A percentile compares a stretch with the other conserved stretches of the same genome.
Evolutionary conservation across 53 echinoderm and acorn worm species (phyloP).

Genomic region (Paracentrotus lividus): DNA sequence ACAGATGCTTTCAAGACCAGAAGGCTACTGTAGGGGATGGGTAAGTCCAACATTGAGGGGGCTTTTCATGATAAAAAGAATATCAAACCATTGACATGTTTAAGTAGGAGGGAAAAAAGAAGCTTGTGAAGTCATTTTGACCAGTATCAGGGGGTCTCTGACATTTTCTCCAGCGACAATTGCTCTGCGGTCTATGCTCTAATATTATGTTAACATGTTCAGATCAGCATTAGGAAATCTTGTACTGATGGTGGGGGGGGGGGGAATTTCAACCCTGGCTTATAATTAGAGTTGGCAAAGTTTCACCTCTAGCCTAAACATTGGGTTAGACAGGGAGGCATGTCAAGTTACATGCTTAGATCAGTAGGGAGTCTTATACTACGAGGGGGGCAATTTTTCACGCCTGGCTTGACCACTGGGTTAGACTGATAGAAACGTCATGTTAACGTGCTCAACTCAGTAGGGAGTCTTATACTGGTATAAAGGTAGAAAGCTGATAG

Average conservation of each 20-base stretch:
- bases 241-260: too few species aligned
- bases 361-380: neutral
- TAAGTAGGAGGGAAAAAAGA: too few species aligned
- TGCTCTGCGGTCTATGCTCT: too few species aligned
- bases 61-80: neutral
- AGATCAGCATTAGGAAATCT: too few species aligned
- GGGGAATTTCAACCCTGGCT: too few species aligned
- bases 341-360: conserved; percentile 1
- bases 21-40: conserved; percentile 50
- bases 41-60: conserved; percentile 12
- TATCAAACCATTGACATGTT: too few species aligned
- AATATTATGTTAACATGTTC: too few species aligned
- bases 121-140: too few species aligned
- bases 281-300: too few species aligned
- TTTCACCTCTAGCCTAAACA: neutral
- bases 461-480: conserved; percentile 3
- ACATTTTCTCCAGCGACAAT: too few species aligned
- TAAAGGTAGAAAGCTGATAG: neutral
- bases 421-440: neutral
- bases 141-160: too few species aligned
- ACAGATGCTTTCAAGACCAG: conserved; percentile 89
- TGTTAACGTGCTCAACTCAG: neutral
- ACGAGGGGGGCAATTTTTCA: too few species aligned
- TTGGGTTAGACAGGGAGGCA: neutral
- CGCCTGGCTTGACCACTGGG: conserved; percentile 13